A percentile compares a stretch with the other conserved stretches of the same genome.
Conservation (phyloP, 2,888 invertebrate species). For the Amiota mariae region DNA sequence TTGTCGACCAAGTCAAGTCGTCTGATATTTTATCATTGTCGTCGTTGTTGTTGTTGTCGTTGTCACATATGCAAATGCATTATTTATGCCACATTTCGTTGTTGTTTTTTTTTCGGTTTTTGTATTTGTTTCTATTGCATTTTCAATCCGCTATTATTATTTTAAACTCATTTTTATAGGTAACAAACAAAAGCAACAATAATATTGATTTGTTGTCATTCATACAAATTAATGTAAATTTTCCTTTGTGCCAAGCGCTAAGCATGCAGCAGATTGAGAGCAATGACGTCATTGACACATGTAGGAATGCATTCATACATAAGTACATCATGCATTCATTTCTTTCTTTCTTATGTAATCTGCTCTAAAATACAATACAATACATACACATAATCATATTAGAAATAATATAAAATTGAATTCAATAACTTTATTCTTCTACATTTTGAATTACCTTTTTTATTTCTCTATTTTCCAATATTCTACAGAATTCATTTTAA, state of each 20-base stretch:
- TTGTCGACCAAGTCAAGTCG: not conserved
- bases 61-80: constrained; percentile 27
- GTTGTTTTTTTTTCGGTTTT: not conserved
- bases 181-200: not conserved
- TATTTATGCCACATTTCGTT: constrained; percentile 16
- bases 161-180: constrained; percentile 24
- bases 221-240: constrained; percentile 1
- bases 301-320: not conserved
- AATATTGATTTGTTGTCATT: constrained; percentile 25
- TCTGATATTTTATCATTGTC: not conserved
- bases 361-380: not conserved
- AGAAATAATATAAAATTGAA: not conserved
- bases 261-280: not conserved
- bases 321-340: not conserved
- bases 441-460: too few relatives aligned
- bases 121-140: not conserved
- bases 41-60: not conserved
- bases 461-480: too few relatives aligned
- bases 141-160: constrained; percentile 6
- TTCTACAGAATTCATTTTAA: too few relatives aligned
- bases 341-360: not conserved
- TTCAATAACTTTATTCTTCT: too few relatives aligned
- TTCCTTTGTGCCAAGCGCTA: constrained; percentile 20
- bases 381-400: not conserved
- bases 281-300: constrained; percentile 22